These are phyloP conservation scores for Carterocephalus palaemon DNA, from an alignment of 2,888 invertebrate genomes.

Conservation along the genomic window DNA sequence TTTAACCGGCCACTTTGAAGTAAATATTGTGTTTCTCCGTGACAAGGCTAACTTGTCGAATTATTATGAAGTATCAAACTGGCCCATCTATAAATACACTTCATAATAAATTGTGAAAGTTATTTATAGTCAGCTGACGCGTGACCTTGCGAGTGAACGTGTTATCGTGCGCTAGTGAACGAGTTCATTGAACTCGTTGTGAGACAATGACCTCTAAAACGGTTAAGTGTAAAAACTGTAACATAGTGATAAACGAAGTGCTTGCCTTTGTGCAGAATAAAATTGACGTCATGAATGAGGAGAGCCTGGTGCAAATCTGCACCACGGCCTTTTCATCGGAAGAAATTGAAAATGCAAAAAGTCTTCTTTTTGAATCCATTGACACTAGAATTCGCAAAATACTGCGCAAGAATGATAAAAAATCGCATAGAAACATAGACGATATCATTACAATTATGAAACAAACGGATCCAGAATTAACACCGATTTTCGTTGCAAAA, in stretches of 20 bases:
- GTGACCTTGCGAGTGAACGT: background rate
- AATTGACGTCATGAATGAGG: constrained; percentile 5
- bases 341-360: constrained; percentile 11
- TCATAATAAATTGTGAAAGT: too few species aligned
- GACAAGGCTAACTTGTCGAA: too few species aligned
- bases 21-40: too few species aligned
- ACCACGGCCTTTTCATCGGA: constrained; percentile 11
- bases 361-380: constrained; percentile 16
- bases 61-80: too few species aligned
- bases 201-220: background rate
- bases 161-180: background rate
- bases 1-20: too few species aligned
- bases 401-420: background rate
- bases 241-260: constrained; percentile 9
- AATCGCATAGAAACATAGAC: background rate
- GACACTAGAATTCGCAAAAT: background rate
- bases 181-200: background rate
- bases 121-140: background rate
- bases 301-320: constrained; percentile 20
- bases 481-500: background rate
- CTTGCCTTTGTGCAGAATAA: constrained; percentile 8
- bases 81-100: too few species aligned
- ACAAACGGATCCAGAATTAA: background rate
- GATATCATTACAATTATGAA: background rate
- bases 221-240: constrained; percentile 1